A percentile compares a stretch with the other conserved stretches of the same genome.
Conservation (phyloP, 2,113 vertebrate species). For the Callipepla californica region DNA sequence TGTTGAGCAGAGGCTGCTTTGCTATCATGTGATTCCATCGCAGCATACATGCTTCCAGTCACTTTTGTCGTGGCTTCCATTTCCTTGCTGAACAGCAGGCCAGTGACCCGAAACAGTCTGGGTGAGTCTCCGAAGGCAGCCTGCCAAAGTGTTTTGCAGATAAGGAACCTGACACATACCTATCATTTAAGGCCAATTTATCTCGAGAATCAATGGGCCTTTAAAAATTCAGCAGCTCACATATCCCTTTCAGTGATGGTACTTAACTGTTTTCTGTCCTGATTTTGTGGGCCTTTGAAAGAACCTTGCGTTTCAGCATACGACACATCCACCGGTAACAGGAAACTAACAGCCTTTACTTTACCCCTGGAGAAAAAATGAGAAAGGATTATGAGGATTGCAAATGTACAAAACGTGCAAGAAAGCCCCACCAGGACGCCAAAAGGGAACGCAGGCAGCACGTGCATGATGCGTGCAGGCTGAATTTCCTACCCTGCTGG, state of each 20-base stretch:
- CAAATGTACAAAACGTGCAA: neutral
- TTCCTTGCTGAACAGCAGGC: conserved; percentile 27
- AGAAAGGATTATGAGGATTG: neutral
- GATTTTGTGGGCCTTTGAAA: conserved; percentile 73
- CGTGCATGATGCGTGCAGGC: accelerated
- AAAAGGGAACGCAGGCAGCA: neutral
- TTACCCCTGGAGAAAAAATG: conserved; percentile 82
- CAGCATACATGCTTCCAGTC: neutral
- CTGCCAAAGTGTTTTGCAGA: conserved; percentile 59
- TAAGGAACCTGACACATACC: conserved; percentile 51
- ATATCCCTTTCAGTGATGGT: conserved; percentile 83
- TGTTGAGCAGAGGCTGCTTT: neutral
- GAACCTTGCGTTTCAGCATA: conserved; percentile 80
- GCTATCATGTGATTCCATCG: neutral
- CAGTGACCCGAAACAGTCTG: conserved; percentile 16
- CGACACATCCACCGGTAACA: conserved; percentile 84
- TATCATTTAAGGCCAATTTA: conserved; percentile 27
- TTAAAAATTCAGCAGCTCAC: conserved; percentile 72
- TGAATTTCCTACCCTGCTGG: neutral
- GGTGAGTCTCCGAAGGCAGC: conserved; percentile 21
- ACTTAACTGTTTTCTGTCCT: conserved; percentile 72
- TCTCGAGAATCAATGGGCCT: conserved; percentile 42
- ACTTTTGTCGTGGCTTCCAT: neutral
- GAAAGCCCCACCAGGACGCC: neutral
- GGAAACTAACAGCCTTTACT: conserved; percentile 92